Evolutionary conservation across 64 coral and sea anemone species (phyloP).

Genomic region (Hydrozoanthus tunicans): DNA sequence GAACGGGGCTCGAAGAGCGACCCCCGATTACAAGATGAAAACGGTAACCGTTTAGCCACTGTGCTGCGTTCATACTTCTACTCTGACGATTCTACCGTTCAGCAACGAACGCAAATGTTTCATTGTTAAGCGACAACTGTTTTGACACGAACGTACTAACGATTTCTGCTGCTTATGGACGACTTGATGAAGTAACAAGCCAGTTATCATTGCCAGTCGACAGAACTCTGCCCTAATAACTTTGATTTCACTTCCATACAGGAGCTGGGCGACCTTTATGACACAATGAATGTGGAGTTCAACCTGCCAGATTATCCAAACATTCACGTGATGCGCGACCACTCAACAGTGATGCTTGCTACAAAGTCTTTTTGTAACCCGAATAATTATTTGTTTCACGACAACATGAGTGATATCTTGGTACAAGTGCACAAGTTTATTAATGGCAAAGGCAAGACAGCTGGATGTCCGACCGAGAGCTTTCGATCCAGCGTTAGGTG

Average conservation of each 20-base stretch:
- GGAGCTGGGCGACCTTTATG: constrained; percentile 85
- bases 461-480: constrained; percentile 64
- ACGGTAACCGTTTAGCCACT: too few species aligned
- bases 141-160: too few species aligned
- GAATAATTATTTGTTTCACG: constrained; percentile 87
- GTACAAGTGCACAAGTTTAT: constrained; percentile 83
- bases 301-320: constrained; percentile 82
- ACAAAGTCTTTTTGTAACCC: constrained; percentile 84
- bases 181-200: too few species aligned
- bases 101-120: too few species aligned
- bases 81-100: too few species aligned
- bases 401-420: constrained; percentile 80
- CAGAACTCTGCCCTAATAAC: background rate
- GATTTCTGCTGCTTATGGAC: too few species aligned
- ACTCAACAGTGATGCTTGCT: constrained; percentile 86
- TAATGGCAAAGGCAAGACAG: constrained; percentile 54
- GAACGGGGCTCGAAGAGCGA: too few species aligned
- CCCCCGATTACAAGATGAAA: too few species aligned
- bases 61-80: too few species aligned
- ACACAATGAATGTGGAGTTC: constrained; percentile 71
- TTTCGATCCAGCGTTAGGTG: constrained; percentile 84
- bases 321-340: constrained; percentile 72
- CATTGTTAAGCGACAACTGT: too few species aligned
- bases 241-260: constrained; percentile 4
- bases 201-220: too few species aligned